Conservation (phyloP, 2,797 vertebrate species). For the Catostomus latipinnis region DNA sequence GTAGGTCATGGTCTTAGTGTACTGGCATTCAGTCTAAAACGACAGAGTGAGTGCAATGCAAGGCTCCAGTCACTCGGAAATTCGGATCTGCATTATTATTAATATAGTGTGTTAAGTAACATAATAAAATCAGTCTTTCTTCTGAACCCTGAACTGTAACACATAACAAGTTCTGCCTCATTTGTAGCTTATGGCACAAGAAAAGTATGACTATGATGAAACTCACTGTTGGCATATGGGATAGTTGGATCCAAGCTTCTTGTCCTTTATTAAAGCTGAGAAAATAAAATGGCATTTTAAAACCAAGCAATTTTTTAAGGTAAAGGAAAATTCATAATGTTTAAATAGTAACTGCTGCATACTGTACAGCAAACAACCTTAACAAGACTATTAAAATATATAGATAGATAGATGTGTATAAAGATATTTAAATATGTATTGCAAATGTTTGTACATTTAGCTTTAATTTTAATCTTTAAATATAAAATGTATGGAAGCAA, state of each 20-base stretch:
- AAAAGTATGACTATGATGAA: conserved; percentile 27
- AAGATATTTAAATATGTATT: neutral
- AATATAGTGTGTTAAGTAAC: neutral
- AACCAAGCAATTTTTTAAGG: neutral
- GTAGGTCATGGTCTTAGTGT: conserved; percentile 30
- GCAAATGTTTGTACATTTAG: neutral
- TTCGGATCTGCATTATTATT: neutral
- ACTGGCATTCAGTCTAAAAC: conserved; percentile 13
- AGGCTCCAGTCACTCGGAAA: neutral
- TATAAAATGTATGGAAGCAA: neutral
- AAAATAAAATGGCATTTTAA: conserved; percentile 33
- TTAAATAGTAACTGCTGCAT: neutral
- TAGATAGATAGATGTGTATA: neutral
- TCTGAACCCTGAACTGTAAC: conserved; percentile 7
- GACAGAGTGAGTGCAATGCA: neutral
- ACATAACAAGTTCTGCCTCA: neutral
- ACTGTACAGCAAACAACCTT: neutral
- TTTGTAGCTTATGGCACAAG: conserved; percentile 6
- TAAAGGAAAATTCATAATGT: neutral
- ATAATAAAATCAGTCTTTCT: neutral
- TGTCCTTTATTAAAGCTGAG: conserved; percentile 79
- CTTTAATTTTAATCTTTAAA: neutral
- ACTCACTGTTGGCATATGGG: conserved; percentile 74
- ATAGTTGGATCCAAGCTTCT: conserved; percentile 71
- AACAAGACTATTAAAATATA: neutral